These are phyloP conservation scores for Maniola jurtina DNA, from an alignment of 1,140 invertebrate genomes.

Conservation along the genomic window DNA sequence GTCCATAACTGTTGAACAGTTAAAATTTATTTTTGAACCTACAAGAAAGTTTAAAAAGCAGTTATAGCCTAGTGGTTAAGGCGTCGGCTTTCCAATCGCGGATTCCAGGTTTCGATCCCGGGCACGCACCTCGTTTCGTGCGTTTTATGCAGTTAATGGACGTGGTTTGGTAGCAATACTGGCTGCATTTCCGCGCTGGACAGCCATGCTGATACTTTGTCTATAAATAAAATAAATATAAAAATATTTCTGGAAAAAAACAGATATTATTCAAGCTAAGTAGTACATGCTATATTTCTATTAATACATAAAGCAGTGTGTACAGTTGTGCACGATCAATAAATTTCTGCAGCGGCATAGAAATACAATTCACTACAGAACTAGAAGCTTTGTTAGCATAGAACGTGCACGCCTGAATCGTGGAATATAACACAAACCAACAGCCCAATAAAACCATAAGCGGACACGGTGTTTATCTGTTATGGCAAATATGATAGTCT, in stretches of 20 bases:
- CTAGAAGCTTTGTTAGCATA: constrained; percentile 23
- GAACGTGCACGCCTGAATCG: constrained; percentile 14
- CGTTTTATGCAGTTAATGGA: no score
- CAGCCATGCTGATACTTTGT: no score
- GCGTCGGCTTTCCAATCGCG: no score
- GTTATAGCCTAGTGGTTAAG: no score
- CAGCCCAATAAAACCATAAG: constrained; percentile 40
- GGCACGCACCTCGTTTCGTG: no score
- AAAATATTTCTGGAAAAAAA: neutral
- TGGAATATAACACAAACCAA: constrained; percentile 30
- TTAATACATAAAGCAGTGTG: neutral
- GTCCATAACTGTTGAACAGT: no score
- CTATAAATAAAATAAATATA: no score
- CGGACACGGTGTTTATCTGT: constrained; percentile 36
- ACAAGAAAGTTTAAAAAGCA: no score
- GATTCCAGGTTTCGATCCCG: no score
- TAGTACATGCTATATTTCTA: constrained; percentile 1
- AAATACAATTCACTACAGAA: constrained; percentile 3
- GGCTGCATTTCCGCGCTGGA: no score
- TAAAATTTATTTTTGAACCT: no score
- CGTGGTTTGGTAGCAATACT: no score
- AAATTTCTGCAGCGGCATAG: neutral
- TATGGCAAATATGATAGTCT: constrained; percentile 31
- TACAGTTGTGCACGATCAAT: constrained; percentile 1
- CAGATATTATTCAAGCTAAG: neutral